phyloP scores from a whole-genome alignment of 64 coral and sea anemone species.

The Actinia equina region DNA sequence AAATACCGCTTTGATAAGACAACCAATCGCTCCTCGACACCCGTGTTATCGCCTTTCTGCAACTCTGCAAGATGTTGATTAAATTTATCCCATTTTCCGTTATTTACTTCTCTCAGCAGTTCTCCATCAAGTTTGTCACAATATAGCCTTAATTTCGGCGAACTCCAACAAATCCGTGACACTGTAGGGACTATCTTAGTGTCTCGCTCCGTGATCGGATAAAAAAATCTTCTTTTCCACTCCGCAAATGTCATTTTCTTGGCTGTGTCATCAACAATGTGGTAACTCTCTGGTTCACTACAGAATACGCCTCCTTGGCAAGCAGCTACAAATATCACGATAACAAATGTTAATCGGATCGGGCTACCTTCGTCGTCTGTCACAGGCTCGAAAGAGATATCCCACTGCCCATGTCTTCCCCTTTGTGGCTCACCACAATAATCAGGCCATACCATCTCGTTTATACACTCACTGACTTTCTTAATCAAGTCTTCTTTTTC shows the following conservation, averaged over 20 bases:
- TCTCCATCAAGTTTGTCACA: not conserved
- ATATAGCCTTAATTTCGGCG: not conserved
- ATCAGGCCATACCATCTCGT: constrained; percentile 30
- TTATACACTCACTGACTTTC: not conserved
- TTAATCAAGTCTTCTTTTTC: not conserved
- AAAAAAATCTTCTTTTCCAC: constrained; percentile 17
- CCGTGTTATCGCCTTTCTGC: not conserved
- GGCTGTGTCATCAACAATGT: constrained; percentile 15
- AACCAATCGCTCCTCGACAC: constrained; percentile 8
- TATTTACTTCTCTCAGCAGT: not conserved
- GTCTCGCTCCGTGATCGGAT: not conserved
- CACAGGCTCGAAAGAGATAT: constrained; percentile 6
- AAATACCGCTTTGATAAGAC: constrained; percentile 7
- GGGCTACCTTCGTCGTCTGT: not conserved
- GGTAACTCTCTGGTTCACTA: not conserved
- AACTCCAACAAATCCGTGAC: not conserved
- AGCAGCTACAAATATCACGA: constrained; percentile 11
- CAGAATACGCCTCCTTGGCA: constrained; percentile 15
- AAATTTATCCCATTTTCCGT: not conserved
- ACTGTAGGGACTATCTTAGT: not conserved
- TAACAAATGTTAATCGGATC: not conserved
- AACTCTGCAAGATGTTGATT: not conserved
- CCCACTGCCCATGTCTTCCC: constrained; percentile 16
- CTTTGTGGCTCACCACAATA: not conserved
- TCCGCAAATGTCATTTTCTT: not conserved